phyloP scores from a whole-genome alignment of 1,140 invertebrate genomes.

The Asbolus verrucosus region DNA sequence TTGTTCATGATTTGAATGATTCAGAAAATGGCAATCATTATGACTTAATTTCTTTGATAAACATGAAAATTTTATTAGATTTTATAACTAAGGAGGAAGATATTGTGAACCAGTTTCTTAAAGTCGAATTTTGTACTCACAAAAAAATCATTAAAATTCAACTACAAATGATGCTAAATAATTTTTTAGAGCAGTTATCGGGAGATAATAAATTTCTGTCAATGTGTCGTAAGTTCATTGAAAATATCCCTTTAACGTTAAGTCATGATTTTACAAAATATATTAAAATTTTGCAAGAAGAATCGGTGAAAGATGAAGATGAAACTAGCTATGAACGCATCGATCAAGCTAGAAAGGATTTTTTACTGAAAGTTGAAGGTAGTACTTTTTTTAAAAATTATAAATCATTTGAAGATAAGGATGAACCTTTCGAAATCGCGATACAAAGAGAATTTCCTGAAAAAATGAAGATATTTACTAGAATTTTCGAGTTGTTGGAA shows the following conservation, averaged over 20 bases:
- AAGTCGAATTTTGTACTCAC: neutral
- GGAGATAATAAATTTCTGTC: no score
- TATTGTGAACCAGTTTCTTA: neutral
- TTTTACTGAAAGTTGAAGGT: neutral
- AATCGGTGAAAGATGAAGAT: neutral
- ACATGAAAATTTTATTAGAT: neutral
- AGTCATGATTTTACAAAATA: neutral
- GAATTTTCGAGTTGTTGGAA: neutral
- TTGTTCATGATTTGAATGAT: slow-evolving; percentile 2
- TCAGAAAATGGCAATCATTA: neutral
- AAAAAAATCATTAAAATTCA: neutral
- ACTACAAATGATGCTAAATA: no score
- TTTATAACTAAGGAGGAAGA: neutral
- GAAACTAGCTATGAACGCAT: neutral
- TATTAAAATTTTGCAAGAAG: slow-evolving; percentile 2
- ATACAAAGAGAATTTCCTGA: neutral
- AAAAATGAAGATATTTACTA: neutral
- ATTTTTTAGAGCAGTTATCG: no score
- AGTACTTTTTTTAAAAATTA: neutral
- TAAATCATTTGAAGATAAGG: neutral
- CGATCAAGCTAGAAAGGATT: neutral
- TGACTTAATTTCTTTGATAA: neutral
- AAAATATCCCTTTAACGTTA: neutral
- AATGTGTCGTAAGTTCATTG: neutral
- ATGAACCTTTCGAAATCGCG: neutral